These are phyloP conservation scores for Clamator glandarius DNA, from an alignment of 2,797 vertebrate genomes.

Conservation along the genomic window DNA sequence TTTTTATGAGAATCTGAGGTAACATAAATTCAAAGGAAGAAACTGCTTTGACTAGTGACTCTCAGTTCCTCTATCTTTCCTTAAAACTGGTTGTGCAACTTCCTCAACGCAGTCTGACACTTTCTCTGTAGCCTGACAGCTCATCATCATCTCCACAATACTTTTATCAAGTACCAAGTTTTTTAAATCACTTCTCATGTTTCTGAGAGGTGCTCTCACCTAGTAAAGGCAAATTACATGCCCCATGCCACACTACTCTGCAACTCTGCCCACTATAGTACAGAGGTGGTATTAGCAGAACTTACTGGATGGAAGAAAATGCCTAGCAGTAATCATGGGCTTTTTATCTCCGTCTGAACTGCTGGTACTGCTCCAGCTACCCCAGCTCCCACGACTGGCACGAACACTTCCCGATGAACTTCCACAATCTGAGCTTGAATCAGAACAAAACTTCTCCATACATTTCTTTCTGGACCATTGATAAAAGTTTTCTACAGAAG, in stretches of 20 bases:
- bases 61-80: not conserved
- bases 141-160: not conserved
- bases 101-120: not conserved
- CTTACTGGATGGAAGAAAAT: conserved; percentile 80
- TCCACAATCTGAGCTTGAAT: conserved; percentile 94
- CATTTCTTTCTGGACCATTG: conserved; percentile 81
- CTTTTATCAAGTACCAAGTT: not conserved
- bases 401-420: conserved; percentile 93
- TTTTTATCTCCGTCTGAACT: conserved; percentile 95
- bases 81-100: not conserved
- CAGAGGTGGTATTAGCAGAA: not conserved
- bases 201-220: not conserved
- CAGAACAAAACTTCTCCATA: conserved; percentile 86
- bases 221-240: not conserved
- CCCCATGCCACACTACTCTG: not conserved
- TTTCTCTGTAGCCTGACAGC: not conserved
- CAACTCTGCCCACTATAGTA: not conserved
- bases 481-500: conserved; percentile 67
- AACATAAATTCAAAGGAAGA: not conserved
- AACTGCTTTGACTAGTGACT: not conserved
- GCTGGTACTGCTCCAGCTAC: conserved; percentile 97
- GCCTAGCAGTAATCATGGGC: conserved; percentile 71
- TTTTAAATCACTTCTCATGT: not conserved
- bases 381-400: conserved; percentile 96
- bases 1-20: not conserved